Conservation (phyloP, 2,888 invertebrate genomes). For the Escarpia spicata region DNA sequence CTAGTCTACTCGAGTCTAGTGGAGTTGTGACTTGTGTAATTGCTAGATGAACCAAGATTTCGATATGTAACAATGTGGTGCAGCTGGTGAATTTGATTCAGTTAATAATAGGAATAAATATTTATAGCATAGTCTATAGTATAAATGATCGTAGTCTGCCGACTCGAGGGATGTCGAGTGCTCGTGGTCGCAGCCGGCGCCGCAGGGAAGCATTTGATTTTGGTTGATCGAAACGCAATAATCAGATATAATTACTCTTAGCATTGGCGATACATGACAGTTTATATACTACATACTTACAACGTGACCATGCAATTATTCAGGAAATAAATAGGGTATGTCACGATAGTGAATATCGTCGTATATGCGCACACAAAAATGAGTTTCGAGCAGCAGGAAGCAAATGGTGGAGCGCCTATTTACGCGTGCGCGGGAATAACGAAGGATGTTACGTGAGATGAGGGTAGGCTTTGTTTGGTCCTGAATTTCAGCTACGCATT, state of each 20-base stretch:
- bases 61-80: neutral
- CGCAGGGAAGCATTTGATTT: neutral
- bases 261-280: neutral
- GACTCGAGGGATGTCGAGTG: neutral
- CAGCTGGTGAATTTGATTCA: neutral
- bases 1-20: neutral
- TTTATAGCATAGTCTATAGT: neutral
- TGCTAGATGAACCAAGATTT: neutral
- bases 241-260: neutral
- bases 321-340: neutral
- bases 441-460: neutral
- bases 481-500: neutral
- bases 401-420: conserved; percentile 1
- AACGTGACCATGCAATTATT: neutral
- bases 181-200: neutral
- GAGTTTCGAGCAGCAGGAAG: neutral
- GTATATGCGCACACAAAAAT: neutral
- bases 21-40: neutral
- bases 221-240: neutral
- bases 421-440: conserved; percentile 6
- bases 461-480: neutral
- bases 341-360: no score
- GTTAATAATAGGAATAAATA: neutral
- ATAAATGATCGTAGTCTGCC: neutral
- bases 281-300: neutral